Base-by-base conservation (phyloP, 2,888 invertebrate genomes). In the Phyllotreta cruciferae region DNA sequence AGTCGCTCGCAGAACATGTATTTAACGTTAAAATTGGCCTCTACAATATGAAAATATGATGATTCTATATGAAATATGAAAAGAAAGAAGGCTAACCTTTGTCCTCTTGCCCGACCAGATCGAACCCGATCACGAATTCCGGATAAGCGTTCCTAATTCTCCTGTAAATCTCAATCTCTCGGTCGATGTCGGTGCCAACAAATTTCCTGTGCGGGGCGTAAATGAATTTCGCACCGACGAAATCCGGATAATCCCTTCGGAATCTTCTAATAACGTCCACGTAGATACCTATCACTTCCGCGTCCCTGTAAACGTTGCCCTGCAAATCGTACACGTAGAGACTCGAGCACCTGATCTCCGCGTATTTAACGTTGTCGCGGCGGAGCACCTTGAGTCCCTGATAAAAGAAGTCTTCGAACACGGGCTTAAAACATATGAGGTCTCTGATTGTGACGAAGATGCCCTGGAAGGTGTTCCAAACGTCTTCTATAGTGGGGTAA, bases 21-120 rank as follows among this genome's bases (percentile, higher is more conserved):
- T n/a, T n/a, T n/a, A n/a, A n/a, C n/a, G n/a, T n/a, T n/a, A n/a
- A n/a, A n/a, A n/a, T n/a, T n/a, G n/a, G n/a, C n/a, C n/a, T n/a
- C n/a, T n/a, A n/a, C n/a, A n/a, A n/a, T n/a, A n/a, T n/a, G n/a
- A n/a, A n/a, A n/a, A n/a, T n/a, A n/a, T n/a, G n/a, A n/a, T n/a
- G n/a, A n/a, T n/a, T n/a, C n/a, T n/a, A n/a, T n/a, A n/a, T n/a
- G n/a, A 24, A 24, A 24, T 24, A 24, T n/a, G 24, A 24, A 4
- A 24, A 24, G 24, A 24, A 24, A 24, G 1, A 14, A 49, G 9
- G 58, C 67, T 64, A 50, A 71, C 92, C 91, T 44, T 79, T 71
- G 74, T 93, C 93, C 76, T 93, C 93, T 75, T 91, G 90, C 0
- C 92, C 92, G 0, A 93, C 92, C 66, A 93, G 81, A 81, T 93